Evolutionary conservation across 2,888 invertebrate genomes (phyloP).

Genomic region (Eulithis prunata): DNA sequence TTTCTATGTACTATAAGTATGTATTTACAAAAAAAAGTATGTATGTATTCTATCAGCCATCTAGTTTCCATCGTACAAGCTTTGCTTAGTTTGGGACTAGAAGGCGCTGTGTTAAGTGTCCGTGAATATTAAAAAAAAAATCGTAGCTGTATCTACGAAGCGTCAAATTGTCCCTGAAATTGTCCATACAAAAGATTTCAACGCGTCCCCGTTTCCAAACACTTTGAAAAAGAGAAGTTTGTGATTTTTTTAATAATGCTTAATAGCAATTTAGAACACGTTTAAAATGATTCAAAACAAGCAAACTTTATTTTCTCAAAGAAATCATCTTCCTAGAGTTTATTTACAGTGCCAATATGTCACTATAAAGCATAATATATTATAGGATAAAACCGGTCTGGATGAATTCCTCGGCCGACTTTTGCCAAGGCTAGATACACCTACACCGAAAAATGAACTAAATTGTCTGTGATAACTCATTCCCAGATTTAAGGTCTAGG

Average conservation of each 20-base stretch:
- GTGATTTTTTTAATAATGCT: neutral
- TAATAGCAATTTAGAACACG: neutral
- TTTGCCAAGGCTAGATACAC: slow-evolving; percentile 64
- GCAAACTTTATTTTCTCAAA: neutral
- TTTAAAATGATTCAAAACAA: slow-evolving; percentile 5
- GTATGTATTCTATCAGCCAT: no score
- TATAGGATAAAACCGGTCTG: slow-evolving; percentile 48
- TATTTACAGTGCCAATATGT: slow-evolving; percentile 52
- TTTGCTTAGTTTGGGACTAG: no score
- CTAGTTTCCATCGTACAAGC: no score
- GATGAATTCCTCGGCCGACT: slow-evolving; percentile 62
- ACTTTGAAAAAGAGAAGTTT: no score
- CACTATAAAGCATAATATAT: slow-evolving; percentile 54
- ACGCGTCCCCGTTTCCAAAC: slow-evolving; percentile 3
- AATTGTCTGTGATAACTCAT: slow-evolving; percentile 20
- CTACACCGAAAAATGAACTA: slow-evolving; percentile 49
- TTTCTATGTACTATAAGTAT: no score
- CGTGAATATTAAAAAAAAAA: no score
- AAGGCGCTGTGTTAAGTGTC: no score
- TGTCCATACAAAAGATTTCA: slow-evolving; percentile 13
- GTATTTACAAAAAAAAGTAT: no score
- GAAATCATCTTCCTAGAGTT: slow-evolving; percentile 25
- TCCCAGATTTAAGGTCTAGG: slow-evolving; percentile 32
- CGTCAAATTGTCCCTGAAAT: neutral
- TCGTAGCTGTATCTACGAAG: neutral